Conservation (phyloP, 2,113 vertebrate genomes). For the Meles meles region DNA sequence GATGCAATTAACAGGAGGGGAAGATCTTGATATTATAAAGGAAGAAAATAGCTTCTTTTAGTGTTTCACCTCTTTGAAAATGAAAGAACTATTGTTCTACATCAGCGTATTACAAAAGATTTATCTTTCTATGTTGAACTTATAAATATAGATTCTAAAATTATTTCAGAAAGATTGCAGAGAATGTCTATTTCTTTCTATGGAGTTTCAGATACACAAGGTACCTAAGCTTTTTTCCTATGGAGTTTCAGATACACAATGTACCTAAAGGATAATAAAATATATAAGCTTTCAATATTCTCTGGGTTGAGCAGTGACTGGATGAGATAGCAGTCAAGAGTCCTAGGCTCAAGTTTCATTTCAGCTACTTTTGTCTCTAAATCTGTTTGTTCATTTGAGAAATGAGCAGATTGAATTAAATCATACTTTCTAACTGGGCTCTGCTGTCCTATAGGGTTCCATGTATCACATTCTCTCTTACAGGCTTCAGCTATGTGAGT, state of each 20-base stretch:
- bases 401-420: background rate
- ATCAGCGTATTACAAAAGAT: slow-evolving; percentile 5
- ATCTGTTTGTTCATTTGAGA: slow-evolving; percentile 19
- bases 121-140: background rate
- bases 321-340: background rate
- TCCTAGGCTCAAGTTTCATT: background rate
- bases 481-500: background rate
- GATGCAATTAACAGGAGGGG: background rate
- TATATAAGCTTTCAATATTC: background rate
- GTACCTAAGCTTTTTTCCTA: background rate
- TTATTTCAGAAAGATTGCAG: slow-evolving; percentile 20
- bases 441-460: background rate
- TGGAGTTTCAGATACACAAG: background rate
- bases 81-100: background rate
- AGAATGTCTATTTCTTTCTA: background rate
- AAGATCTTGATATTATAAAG: background rate
- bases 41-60: background rate
- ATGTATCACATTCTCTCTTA: background rate
- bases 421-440: background rate
- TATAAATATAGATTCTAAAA: background rate
- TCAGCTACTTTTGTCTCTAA: background rate
- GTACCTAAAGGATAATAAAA: slow-evolving; percentile 29
- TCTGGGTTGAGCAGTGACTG: background rate
- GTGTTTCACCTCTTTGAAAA: background rate
- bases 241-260: background rate